phyloP scores from a whole-genome alignment of 2,113 vertebrate species.

The Sapajus apella region DNA sequence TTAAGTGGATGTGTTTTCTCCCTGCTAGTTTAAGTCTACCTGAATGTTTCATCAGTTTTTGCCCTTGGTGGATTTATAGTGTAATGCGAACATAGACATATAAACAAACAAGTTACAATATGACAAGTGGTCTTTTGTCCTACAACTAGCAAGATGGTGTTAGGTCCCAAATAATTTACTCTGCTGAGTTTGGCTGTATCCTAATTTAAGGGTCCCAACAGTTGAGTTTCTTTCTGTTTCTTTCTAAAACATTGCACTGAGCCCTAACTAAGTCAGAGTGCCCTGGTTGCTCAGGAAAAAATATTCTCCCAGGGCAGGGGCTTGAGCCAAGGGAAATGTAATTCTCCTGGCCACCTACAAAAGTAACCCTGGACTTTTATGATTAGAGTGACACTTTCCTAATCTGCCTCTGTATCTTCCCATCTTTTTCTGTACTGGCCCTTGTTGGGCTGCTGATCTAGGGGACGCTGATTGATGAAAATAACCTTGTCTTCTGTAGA shows the following conservation, averaged over 20 bases:
- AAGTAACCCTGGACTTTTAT: not conserved
- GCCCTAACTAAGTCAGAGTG: not conserved
- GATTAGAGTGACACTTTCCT: not conserved
- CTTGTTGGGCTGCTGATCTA: not conserved
- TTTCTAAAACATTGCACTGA: not conserved
- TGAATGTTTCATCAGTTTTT: not conserved
- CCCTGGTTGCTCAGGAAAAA: not conserved
- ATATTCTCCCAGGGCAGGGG: not conserved
- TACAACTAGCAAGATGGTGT: not conserved
- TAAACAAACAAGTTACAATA: not conserved
- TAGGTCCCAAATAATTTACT: not conserved
- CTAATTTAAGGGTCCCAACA: not conserved
- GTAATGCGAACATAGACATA: not conserved
- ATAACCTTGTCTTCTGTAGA: not conserved
- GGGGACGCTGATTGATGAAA: not conserved
- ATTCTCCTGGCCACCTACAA: not conserved
- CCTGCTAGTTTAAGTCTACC: not conserved
- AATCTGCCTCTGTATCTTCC: not conserved
- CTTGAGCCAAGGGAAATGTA: not conserved
- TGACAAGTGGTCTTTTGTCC: not conserved
- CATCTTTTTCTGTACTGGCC: not conserved
- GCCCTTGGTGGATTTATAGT: not conserved
- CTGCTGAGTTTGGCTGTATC: not conserved
- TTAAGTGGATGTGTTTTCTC: not conserved
- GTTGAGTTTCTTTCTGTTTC: constrained; percentile 15